phyloP scores from a whole-genome alignment of 2,888 invertebrate genomes.

The Drosophila prostipennis region DNA sequence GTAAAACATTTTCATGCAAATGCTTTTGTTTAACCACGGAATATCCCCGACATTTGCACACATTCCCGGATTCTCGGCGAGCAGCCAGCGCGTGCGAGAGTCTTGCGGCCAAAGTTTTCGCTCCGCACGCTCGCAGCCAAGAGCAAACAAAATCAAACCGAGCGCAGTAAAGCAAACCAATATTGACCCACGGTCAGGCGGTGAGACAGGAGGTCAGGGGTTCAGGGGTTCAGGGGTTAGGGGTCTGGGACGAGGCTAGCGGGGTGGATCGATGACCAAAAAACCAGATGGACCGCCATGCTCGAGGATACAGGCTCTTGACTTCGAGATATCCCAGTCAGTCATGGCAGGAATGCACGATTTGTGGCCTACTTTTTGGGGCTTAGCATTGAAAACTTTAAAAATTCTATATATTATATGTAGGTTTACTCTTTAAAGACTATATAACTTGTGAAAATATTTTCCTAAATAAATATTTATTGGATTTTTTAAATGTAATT shows the following conservation, averaged over 20 bases:
- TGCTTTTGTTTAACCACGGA: slow-evolving; percentile 73
- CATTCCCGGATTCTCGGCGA: slow-evolving; percentile 14
- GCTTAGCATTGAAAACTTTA: not conserved
- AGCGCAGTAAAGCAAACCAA: slow-evolving; percentile 75
- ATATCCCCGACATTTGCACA: slow-evolving; percentile 66
- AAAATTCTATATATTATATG: not conserved
- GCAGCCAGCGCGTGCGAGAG: slow-evolving; percentile 46
- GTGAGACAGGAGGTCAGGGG: slow-evolving; percentile 29
- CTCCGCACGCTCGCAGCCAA: slow-evolving; percentile 44
- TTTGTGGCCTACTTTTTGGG: not conserved
- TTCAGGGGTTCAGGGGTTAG: not conserved
- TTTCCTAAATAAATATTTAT: too few species aligned
- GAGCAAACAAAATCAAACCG: slow-evolving; percentile 76
- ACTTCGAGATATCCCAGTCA: not conserved
- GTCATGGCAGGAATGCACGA: not conserved
- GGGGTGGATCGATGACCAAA: slow-evolving; percentile 10
- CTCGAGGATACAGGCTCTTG: not conserved
- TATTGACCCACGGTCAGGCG: slow-evolving; percentile 64
- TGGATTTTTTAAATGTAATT: too few species aligned
- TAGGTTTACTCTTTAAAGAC: too few species aligned
- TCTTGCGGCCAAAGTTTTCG: slow-evolving; percentile 67
- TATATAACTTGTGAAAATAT: too few species aligned
- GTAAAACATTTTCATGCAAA: slow-evolving; percentile 74
- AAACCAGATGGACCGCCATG: slow-evolving; percentile 1
- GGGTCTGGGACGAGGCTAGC: slow-evolving; percentile 6